phyloP scores from a whole-genome alignment of 2,888 invertebrate genomes.

The Pediacus dermestoides region DNA sequence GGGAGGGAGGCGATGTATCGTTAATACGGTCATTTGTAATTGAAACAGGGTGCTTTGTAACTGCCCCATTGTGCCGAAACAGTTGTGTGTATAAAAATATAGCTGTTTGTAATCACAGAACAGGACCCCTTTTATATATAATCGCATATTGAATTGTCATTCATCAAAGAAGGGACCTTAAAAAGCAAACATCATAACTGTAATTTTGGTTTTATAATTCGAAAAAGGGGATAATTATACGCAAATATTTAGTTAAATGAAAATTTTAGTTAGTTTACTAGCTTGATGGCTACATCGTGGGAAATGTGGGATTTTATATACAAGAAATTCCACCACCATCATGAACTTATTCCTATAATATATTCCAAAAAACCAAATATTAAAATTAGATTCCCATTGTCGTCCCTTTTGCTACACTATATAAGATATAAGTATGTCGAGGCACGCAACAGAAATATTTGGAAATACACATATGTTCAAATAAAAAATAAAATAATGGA shows the following conservation, averaged over 20 bases:
- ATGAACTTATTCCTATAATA: conserved; percentile 1
- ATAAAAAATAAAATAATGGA: conserved; percentile 29
- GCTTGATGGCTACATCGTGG: too few species aligned
- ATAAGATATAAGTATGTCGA: background rate
- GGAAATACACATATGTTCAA: conserved; percentile 20
- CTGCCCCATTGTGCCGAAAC: conserved; percentile 8
- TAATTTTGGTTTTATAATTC: conserved; percentile 32
- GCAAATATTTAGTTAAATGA: conserved; percentile 3
- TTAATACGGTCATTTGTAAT: conserved; percentile 45
- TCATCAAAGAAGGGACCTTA: conserved; percentile 37
- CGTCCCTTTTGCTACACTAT: conserved; percentile 1
- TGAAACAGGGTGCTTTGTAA: conserved; percentile 36
- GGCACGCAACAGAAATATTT: conserved; percentile 34
- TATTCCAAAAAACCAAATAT: conserved; percentile 4
- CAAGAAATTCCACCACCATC: conserved; percentile 1
- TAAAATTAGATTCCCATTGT: conserved; percentile 1
- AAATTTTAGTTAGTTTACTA: too few species aligned
- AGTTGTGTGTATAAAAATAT: conserved; percentile 37
- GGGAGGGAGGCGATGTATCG: conserved; percentile 38
- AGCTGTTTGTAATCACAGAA: conserved; percentile 41
- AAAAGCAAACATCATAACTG: conserved; percentile 35
- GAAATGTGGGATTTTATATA: background rate
- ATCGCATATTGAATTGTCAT: conserved; percentile 48
- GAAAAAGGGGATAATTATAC: conserved; percentile 12
- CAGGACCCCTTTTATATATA: conserved; percentile 42